Evolutionary conservation across 2,113 vertebrate genomes (phyloP).

Genomic region (Onychorhynchus coronatus): DNA sequence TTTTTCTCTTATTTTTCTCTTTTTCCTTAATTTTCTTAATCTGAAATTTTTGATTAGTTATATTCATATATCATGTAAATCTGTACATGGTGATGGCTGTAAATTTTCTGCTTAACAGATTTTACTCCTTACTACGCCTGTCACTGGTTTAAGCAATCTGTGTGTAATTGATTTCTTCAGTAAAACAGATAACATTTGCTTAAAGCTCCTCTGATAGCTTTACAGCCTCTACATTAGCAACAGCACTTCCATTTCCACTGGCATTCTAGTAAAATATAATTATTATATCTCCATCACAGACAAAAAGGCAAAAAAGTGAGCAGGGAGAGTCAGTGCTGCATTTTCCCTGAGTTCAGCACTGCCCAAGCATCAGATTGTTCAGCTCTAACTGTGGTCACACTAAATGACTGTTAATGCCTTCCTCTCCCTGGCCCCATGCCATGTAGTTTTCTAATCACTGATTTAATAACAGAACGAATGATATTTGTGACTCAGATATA

Average conservation of each 20-base stretch:
- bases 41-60: constrained; percentile 63
- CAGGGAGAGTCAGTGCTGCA: neutral
- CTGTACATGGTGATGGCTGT: constrained; percentile 62
- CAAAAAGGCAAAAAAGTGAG: neutral
- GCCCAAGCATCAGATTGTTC: neutral
- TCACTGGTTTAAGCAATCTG: constrained; percentile 75
- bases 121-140: constrained; percentile 74
- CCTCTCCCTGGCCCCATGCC: neutral
- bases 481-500: constrained; percentile 3
- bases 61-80: constrained; percentile 69
- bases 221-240: constrained; percentile 75
- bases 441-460: neutral
- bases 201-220: constrained; percentile 78
- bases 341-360: constrained; percentile 9
- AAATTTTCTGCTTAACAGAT: constrained; percentile 76
- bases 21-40: constrained; percentile 21
- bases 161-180: constrained; percentile 78
- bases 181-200: constrained; percentile 81
- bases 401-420: neutral
- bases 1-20: constrained; percentile 15
- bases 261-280: constrained; percentile 75
- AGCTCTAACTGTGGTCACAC: neutral
- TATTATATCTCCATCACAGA: constrained; percentile 71
- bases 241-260: constrained; percentile 68
- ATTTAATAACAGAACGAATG: neutral